These are phyloP conservation scores for Rhabditoides inermis DNA, from an alignment of 2,888 invertebrate genomes.

Conservation along the genomic window DNA sequence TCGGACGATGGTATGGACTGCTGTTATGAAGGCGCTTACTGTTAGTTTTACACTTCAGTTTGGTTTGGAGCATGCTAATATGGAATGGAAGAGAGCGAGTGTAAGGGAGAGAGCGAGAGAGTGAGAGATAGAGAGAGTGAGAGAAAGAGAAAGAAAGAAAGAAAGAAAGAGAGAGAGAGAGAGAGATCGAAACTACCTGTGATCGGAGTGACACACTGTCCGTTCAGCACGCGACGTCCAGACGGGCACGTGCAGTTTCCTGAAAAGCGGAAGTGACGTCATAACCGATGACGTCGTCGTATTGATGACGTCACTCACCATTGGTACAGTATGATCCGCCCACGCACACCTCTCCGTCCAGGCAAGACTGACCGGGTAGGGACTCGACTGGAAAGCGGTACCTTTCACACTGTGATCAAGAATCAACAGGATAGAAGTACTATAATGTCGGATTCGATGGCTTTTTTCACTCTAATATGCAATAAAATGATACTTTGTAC, in stretches of 20 bases:
- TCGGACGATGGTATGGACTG: too few species aligned
- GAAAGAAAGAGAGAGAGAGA: neutral
- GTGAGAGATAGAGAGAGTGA: neutral
- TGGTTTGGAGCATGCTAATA: too few species aligned
- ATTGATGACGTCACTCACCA: too few species aligned
- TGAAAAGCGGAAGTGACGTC: too few species aligned
- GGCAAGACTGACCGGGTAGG: slow-evolving; percentile 25
- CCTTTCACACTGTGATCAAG: too few species aligned
- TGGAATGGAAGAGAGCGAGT: too few species aligned
- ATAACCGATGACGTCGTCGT: too few species aligned
- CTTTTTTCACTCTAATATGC: too few species aligned
- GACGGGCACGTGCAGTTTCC: slow-evolving; percentile 26
- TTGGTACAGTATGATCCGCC: slow-evolving; percentile 46
- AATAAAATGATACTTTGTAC: neutral
- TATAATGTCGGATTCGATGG: too few species aligned
- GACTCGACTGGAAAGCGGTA: slow-evolving; percentile 21
- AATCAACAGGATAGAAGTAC: too few species aligned
- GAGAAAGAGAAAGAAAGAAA: neutral
- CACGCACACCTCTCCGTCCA: slow-evolving; percentile 33
- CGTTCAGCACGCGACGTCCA: slow-evolving; percentile 32
- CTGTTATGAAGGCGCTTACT: too few species aligned
- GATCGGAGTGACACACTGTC: slow-evolving; percentile 45
- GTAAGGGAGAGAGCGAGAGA: neutral
- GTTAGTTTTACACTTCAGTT: too few species aligned
- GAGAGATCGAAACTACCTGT: slow-evolving; percentile 29